Evolutionary conservation across 2,113 vertebrate species (phyloP), one percentile per base, ranked within the genome.

Genomic region (Brachionichthys hirsutus): DNA sequence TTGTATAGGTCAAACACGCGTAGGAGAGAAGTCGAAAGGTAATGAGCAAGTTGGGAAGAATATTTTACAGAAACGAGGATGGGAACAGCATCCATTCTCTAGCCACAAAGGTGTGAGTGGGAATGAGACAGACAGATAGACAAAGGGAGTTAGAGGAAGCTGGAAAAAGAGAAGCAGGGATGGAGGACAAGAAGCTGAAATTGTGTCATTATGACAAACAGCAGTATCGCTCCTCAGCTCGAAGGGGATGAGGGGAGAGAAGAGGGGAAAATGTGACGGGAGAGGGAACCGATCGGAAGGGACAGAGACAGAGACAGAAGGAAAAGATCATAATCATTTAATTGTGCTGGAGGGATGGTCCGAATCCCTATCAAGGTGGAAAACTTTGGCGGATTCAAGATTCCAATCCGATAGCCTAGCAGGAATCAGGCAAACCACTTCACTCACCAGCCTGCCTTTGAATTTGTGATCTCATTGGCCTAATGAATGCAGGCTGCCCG

Each of bases 241-340:
- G 70, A 67, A 77, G 70, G 77, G 73, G 74, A 84, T 72, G 65
- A 75, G 63, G 62, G 62, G 62, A 74, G 59, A 63, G 69, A 68
- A 75, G 22, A 59, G 68, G 40, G n/a, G 38, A 66, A 75, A 85
- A 74, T 62, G 50, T 53, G 58, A 70, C 43, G 59, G 66, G 62
- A 73, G 53, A 75, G 61, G 53, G 52, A 75, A 38, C 46, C 13
- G 51, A 71, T 47, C 46, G 68, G 52, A 50, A 76, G 50, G 38
- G 70, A 62, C 35, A 51, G 68, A 78, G 62, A 58, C 57, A 62
- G 75, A 82, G 69, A 56, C 51, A 58, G 69, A 78, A 47, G 53
- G 64, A 78, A 60, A 68, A 88, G 85, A 90, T 92, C 80, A 86
- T 83, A 90, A 92, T 91, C 87, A 89, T 90, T 92, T 92, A 90